Evolutionary conservation across 2,113 vertebrate genomes (phyloP).

Genomic region (Mionectes macconnelli): DNA sequence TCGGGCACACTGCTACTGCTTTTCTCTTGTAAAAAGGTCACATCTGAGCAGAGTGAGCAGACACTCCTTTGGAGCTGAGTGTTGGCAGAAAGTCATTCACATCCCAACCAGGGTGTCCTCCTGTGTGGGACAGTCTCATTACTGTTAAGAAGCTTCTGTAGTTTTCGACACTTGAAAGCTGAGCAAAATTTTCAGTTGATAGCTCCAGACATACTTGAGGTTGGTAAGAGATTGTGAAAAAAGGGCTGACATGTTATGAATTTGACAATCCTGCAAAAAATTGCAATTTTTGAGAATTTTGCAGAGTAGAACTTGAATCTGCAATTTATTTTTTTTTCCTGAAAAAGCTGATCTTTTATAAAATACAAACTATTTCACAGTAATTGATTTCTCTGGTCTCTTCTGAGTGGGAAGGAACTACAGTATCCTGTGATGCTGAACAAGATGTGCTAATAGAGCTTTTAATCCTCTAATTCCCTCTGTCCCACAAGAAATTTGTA

Average conservation of each 20-base stretch:
- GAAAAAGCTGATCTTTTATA: background rate
- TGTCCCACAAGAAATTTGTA: background rate
- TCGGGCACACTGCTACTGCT: background rate
- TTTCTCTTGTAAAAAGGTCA: background rate
- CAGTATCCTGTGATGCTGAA: background rate
- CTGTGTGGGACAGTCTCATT: background rate
- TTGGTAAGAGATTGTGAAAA: background rate
- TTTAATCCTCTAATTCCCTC: background rate
- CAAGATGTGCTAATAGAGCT: background rate
- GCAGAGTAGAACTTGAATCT: background rate
- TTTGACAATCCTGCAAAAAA: background rate
- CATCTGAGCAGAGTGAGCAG: background rate
- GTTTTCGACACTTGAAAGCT: background rate
- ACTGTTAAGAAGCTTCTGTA: background rate
- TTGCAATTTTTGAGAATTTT: background rate
- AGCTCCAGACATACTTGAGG: background rate
- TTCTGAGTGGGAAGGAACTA: background rate
- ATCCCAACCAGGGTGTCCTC: background rate
- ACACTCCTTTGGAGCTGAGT: background rate
- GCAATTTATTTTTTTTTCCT: background rate
- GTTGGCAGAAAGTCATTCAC: background rate
- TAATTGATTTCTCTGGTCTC: background rate
- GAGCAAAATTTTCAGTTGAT: background rate
- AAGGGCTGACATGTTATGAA: background rate
- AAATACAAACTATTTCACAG: background rate